A percentile compares a stretch with the other conserved stretches of the same genome.
phyloP scores from a whole-genome alignment of 2,888 invertebrate genomes.

The Ptilodon capucinus region DNA sequence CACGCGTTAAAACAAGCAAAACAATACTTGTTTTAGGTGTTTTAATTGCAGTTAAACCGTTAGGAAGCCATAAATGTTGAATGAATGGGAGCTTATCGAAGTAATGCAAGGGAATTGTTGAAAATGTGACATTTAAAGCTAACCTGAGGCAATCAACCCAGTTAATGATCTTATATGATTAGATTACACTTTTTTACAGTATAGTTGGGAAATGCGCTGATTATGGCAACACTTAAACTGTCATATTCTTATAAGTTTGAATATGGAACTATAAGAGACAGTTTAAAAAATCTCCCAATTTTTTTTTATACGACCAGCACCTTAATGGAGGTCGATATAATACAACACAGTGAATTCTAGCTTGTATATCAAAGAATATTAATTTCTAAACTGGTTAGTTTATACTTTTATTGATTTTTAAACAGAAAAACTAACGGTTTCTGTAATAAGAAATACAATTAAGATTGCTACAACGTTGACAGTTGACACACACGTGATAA shows the following conservation, averaged over 20 bases:
- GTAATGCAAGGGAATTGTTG: background rate
- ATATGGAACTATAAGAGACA: no score
- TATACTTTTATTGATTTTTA: background rate
- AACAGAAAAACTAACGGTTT: background rate
- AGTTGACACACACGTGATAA: background rate
- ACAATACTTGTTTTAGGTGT: slow-evolving; percentile 50
- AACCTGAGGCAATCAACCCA: background rate
- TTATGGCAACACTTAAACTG: background rate
- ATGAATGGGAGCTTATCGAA: background rate
- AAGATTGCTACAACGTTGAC: background rate
- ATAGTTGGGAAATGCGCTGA: background rate
- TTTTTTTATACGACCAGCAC: no score
- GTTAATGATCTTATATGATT: background rate
- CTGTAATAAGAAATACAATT: background rate
- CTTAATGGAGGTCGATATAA: background rate
- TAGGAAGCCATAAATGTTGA: slow-evolving; percentile 6
- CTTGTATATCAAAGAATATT: background rate
- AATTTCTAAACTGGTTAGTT: background rate
- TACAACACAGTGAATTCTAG: background rate
- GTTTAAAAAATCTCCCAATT: no score
- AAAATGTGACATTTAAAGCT: background rate
- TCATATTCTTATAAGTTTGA: no score
- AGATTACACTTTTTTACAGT: background rate
- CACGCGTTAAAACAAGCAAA: slow-evolving; percentile 47
- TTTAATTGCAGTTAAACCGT: slow-evolving; percentile 57